Conservation (phyloP, 2,113 vertebrate genomes). For the Phaethornis superciliosus region DNA sequence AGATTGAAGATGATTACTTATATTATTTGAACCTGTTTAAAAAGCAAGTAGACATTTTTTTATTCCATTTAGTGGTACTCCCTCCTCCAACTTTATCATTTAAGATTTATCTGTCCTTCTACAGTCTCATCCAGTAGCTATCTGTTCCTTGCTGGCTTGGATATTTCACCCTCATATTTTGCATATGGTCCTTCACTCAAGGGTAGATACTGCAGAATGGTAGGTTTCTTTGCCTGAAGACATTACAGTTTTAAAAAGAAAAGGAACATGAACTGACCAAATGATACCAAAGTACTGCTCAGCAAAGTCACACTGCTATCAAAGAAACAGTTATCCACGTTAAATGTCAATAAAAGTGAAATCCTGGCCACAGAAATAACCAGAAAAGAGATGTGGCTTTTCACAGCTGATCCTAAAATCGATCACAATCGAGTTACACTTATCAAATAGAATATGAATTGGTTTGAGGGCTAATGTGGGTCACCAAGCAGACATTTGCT, state of each 20-base stretch:
- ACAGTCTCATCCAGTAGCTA: neutral
- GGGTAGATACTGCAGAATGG: neutral
- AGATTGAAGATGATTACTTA: neutral
- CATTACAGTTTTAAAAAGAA: neutral
- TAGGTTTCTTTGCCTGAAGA: neutral
- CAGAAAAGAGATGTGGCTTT: neutral
- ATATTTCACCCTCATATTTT: neutral
- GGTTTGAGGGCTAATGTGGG: neutral
- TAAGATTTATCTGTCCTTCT: neutral
- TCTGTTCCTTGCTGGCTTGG: neutral
- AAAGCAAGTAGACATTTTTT: neutral
- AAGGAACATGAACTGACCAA: neutral
- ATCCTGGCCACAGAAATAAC: neutral
- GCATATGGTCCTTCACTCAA: neutral
- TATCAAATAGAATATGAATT: neutral
- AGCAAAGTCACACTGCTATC: neutral
- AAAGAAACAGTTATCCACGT: neutral
- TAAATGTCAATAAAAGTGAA: neutral
- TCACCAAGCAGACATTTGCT: neutral
- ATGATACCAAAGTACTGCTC: neutral
- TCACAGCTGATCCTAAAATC: neutral
- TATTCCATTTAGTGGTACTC: neutral
- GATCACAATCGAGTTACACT: accelerated
- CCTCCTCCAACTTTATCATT: neutral
- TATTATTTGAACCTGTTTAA: neutral